phyloP scores from a whole-genome alignment of 2,888 invertebrate species.

The Apantesis nais region DNA sequence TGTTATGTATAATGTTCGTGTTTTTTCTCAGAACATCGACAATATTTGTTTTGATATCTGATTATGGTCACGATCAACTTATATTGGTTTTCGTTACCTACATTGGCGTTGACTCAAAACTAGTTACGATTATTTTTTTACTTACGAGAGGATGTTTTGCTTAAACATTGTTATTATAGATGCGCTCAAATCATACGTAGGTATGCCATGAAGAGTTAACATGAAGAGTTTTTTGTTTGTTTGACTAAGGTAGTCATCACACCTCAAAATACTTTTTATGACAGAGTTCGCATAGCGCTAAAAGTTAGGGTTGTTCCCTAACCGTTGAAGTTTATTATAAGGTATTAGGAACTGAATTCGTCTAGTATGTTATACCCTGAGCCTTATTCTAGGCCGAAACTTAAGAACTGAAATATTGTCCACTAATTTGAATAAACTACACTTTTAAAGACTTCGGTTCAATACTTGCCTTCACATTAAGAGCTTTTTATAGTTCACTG shows the following conservation, averaged over 20 bases:
- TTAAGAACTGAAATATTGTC: background rate
- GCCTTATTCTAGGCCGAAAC: background rate
- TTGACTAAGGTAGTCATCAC: background rate
- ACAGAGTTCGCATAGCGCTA: background rate
- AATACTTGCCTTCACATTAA: too few relatives aligned
- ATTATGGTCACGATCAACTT: background rate
- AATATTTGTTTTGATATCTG: slow-evolving; percentile 8
- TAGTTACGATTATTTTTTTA: background rate
- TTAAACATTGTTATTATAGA: background rate
- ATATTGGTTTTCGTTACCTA: background rate
- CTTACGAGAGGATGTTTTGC: background rate
- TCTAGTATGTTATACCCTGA: background rate
- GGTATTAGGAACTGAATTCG: too few relatives aligned
- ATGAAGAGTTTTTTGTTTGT: background rate
- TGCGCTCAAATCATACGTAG: background rate
- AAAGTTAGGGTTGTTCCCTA: too few relatives aligned
- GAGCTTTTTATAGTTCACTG: too few relatives aligned
- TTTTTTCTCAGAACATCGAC: background rate
- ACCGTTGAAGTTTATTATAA: background rate
- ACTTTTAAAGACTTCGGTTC: too few relatives aligned
- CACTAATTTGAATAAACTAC: background rate
- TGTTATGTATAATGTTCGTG: slow-evolving; percentile 23
- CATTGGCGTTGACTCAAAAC: background rate
- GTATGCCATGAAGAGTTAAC: too few relatives aligned
- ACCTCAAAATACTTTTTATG: too few relatives aligned